Conservation (phyloP, 2,797 vertebrate genomes). For the Eutrigla gurnardus region DNA sequence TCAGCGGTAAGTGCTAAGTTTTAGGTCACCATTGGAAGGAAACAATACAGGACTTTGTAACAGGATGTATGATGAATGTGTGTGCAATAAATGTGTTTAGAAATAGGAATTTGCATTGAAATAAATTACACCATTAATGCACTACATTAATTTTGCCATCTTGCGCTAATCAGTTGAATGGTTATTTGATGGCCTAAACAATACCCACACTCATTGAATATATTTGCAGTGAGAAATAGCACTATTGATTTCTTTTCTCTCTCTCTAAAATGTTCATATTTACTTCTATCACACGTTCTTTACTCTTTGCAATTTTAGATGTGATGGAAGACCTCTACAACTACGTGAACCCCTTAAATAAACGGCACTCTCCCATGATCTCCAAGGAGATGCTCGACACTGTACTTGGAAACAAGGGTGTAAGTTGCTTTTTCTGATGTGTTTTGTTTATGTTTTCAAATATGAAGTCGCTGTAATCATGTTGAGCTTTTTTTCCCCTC, state of each 20-base stretch:
- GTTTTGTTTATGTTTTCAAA: neutral
- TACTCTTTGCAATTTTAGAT: constrained; percentile 67
- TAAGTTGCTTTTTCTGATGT: constrained; percentile 46
- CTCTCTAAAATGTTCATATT: neutral
- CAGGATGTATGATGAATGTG: neutral
- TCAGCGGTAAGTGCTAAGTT: constrained; percentile 83
- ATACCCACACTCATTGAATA: neutral
- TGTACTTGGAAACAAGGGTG: constrained; percentile 91
- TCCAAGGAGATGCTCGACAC: constrained; percentile 90
- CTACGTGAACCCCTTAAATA: constrained; percentile 92
- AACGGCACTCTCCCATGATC: constrained; percentile 94
- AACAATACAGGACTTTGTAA: neutral
- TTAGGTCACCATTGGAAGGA: neutral
- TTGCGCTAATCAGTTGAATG: neutral
- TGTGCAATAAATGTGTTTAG: neutral
- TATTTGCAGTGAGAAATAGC: neutral
- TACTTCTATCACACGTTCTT: neutral
- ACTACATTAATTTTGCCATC: neutral
- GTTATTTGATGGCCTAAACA: neutral
- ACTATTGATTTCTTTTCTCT: neutral
- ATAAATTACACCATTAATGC: neutral
- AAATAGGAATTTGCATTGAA: neutral
- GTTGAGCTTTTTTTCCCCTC: neutral
- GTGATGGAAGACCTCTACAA: constrained; percentile 97
- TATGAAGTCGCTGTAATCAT: neutral